phyloP scores from a whole-genome alignment of 2,888 invertebrate genomes.

The Herminia tarsipennalis region DNA sequence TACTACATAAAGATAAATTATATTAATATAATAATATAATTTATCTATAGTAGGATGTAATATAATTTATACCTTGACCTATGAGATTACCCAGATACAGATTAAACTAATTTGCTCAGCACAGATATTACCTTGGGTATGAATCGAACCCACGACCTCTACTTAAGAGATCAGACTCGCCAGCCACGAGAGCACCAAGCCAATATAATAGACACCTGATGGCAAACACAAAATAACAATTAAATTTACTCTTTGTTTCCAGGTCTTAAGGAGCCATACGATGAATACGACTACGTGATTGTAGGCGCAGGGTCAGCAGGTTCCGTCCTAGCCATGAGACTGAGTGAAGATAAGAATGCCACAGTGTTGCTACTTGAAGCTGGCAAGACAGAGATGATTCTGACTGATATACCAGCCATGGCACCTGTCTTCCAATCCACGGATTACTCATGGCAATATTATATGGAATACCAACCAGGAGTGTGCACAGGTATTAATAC shows the following conservation, averaged over 20 bases:
- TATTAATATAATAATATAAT: too few species aligned
- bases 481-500: conserved; percentile 83
- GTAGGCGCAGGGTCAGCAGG: conserved; percentile 86
- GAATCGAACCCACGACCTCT: too few species aligned
- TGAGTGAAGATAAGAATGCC: conserved; percentile 70
- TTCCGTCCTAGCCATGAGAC: conserved; percentile 80
- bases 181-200: too few species aligned
- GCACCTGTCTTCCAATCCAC: conserved; percentile 86
- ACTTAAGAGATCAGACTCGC: too few species aligned
- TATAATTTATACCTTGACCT: too few species aligned
- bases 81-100: too few species aligned
- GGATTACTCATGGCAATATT: conserved; percentile 90
- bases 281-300: conserved; percentile 84
- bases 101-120: too few species aligned
- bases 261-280: conserved; percentile 60
- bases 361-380: conserved; percentile 73
- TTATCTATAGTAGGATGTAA: too few species aligned
- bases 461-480: conserved; percentile 87
- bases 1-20: too few species aligned
- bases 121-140: too few species aligned
- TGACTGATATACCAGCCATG: conserved; percentile 85
- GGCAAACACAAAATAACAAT: too few species aligned
- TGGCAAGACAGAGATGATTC: conserved; percentile 75
- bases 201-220: too few species aligned
- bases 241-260: conserved; percentile 10